Base-by-base conservation (phyloP, 2,888 invertebrate genomes). In the Archaeoteleia sp. region DNA sequence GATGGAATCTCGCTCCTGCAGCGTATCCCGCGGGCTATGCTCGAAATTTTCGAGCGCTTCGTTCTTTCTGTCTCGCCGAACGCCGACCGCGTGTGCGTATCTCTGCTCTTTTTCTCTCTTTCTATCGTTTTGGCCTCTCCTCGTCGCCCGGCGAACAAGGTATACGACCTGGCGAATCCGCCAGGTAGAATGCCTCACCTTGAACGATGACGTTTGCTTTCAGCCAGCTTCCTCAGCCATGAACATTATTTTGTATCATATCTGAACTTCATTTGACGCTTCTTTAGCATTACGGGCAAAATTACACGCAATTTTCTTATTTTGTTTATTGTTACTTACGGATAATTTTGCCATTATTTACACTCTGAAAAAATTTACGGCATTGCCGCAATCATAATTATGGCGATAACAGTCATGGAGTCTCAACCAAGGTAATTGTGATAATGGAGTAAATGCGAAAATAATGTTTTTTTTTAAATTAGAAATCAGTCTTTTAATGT, bases 131-230 rank as follows among this genome's bases (percentile, higher is more conserved):
- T 15, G 53, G 58, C 54, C 62, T 57, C 57, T 65, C 51, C 66
- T 39, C 51, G 61, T 65, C 61, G 61, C 67, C 70, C 61, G 67
- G 58, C 65, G 70, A 67, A 65, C 62, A 70, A 70, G 71, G 71
- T 71, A 71, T 69, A 70, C 73, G 67, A 69, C 68, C 73, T 70
- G 71, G 63, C 69, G 60, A 70, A 63, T 70, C 63, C 48, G 65
- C 65, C 71, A 66, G 71, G 71, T 60, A 69, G 66, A 71, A 63
- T 60, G 55, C 62, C 46, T 63, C 61, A 57, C 62, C 68, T 69
- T 66, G 58, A 61, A 62, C 67, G 43, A 51, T 62, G 62, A 66
- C 62, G 68, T 51, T 66, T 61, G 61, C 58, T 53, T 67, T 67
- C 63, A 62, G 34, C 40, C 62, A 55, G 54, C 63, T 65, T 65